Conservation (phyloP, 2,888 invertebrate genomes). For the Nomada lathburiana region DNA sequence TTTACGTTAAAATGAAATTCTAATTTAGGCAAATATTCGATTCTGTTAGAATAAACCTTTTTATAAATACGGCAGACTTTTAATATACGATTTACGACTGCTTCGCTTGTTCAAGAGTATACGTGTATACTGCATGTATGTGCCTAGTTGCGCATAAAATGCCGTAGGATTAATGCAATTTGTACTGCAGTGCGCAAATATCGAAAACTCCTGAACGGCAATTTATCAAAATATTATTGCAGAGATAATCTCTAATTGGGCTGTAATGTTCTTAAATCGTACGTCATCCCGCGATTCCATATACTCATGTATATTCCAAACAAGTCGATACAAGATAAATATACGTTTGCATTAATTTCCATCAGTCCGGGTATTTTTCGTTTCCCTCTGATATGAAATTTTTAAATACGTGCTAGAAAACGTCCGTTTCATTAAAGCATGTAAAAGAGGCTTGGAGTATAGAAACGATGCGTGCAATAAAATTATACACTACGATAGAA, state of each 20-base stretch:
- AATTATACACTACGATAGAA: no score
- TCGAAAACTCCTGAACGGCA: conserved; percentile 12
- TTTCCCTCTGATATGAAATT: no score
- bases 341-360: not conserved
- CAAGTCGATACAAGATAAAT: not conserved
- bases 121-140: conserved; percentile 34
- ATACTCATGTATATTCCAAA: not conserved
- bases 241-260: conserved; percentile 51
- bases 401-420: no score
- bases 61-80: conserved; percentile 4
- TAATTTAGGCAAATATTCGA: no score
- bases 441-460: no score
- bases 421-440: no score
- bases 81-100: conserved; percentile 33
- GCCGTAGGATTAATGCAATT: conserved; percentile 38
- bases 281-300: not conserved
- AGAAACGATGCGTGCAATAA: no score
- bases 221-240: conserved; percentile 48
- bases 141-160: conserved; percentile 25
- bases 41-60: no score
- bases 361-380: not conserved
- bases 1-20: no score
- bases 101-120: not conserved
- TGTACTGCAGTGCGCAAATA: conserved; percentile 4
- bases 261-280: conserved; percentile 26